Conservation (phyloP, 2,888 invertebrate species). For the Papilio protenor region DNA sequence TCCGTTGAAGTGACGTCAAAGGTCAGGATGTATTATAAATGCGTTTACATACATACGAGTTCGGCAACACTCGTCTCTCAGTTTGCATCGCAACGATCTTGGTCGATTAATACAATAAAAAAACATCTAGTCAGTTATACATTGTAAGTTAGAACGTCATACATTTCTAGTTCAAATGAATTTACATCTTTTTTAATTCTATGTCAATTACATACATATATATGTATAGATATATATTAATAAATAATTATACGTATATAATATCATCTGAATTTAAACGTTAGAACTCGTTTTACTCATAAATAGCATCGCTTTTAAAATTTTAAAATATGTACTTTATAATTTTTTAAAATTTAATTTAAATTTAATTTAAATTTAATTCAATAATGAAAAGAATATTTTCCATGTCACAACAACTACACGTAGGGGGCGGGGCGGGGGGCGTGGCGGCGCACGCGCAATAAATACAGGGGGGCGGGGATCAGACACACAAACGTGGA, state of each 20-base stretch:
- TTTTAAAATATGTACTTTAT: conserved; percentile 68
- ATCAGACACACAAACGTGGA: conserved; percentile 77
- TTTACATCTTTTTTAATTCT: conserved; percentile 66
- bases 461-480: conserved; percentile 72
- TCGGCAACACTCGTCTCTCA: conserved; percentile 58
- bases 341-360: too few relatives aligned
- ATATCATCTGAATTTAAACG: conserved; percentile 80
- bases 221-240: conserved; percentile 60
- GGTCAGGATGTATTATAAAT: conserved; percentile 66
- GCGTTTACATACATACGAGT: conserved; percentile 65
- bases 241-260: conserved; percentile 54
- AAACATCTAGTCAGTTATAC: conserved; percentile 59
- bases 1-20: conserved; percentile 62
- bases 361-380: conserved; percentile 30
- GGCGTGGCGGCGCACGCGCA: conserved; percentile 53
- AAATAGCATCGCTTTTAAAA: conserved; percentile 81
- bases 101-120: conserved; percentile 71
- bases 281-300: conserved; percentile 75
- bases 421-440: conserved; percentile 46
- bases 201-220: conserved; percentile 59
- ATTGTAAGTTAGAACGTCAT: conserved; percentile 68
- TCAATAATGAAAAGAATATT: conserved; percentile 50
- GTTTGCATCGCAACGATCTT: conserved; percentile 68
- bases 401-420: conserved; percentile 72
- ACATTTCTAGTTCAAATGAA: conserved; percentile 77